Conservation (phyloP, 2,113 vertebrate genomes). For the Actenoides hombroni region DNA sequence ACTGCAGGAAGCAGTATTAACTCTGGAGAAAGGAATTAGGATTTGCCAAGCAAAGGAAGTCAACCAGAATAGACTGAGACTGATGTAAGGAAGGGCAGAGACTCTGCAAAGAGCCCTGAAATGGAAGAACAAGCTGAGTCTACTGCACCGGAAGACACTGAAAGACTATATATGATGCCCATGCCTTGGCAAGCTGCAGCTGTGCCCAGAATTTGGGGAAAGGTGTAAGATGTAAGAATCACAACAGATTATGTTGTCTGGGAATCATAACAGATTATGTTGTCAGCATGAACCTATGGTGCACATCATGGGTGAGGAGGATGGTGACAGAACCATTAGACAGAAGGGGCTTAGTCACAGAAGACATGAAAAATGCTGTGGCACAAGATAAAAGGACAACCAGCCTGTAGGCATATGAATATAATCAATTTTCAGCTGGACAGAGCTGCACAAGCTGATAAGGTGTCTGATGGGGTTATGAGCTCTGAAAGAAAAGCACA, state of each 20-base stretch:
- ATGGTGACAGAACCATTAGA: background rate
- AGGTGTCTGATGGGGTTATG: background rate
- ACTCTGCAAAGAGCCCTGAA: background rate
- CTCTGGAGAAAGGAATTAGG: background rate
- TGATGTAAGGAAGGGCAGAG: background rate
- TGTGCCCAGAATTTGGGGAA: background rate
- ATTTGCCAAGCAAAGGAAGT: background rate
- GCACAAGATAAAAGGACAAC: background rate
- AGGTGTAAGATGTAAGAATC: background rate
- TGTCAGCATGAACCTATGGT: background rate
- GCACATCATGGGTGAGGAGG: background rate
- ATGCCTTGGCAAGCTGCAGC: background rate
- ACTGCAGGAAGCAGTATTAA: background rate
- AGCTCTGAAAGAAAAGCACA: conserved; percentile 19
- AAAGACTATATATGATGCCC: background rate
- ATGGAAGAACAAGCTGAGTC: background rate
- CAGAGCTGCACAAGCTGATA: conserved; percentile 15
- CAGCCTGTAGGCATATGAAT: background rate
- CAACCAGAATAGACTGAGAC: background rate
- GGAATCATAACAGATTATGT: background rate
- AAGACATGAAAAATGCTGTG: background rate
- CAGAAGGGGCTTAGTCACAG: background rate
- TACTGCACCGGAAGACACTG: background rate
- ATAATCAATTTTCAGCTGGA: conserved; percentile 4
- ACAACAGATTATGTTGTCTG: background rate